These are phyloP conservation scores for Euphydryas editha DNA, from an alignment of 2,888 invertebrate genomes.

Conservation along the genomic window DNA sequence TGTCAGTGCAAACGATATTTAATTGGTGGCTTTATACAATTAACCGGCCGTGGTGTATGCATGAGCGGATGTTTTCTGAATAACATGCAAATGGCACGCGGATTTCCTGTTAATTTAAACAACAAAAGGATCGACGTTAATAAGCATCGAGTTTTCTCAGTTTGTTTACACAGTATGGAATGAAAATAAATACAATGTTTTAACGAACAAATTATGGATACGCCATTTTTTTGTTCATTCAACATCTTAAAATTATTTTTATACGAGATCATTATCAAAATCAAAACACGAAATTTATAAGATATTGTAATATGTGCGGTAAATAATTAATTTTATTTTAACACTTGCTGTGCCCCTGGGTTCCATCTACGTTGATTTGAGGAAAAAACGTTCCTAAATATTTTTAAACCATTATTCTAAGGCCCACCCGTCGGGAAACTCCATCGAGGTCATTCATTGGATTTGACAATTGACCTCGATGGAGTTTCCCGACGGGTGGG, in stretches of 20 bases:
- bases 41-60: slow-evolving; percentile 18
- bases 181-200: neutral
- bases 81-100: slow-evolving; percentile 15
- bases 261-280: too few species aligned
- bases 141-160: slow-evolving; percentile 12
- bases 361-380: too few species aligned
- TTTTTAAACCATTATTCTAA: too few species aligned
- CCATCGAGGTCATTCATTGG: too few species aligned
- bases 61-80: slow-evolving; percentile 16
- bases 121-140: slow-evolving; percentile 5
- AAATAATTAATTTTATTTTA: too few species aligned
- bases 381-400: too few species aligned
- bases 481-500: too few species aligned
- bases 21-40: slow-evolving; percentile 31
- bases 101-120: slow-evolving; percentile 18
- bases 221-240: neutral
- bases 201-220: neutral
- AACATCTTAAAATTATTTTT: neutral
- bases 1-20: slow-evolving; percentile 23
- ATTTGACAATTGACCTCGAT: too few species aligned
- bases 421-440: too few species aligned
- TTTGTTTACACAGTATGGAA: slow-evolving; percentile 7
- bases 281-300: too few species aligned
- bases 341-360: too few species aligned
- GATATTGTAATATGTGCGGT: too few species aligned